phyloP scores from a whole-genome alignment of 2,113 vertebrate genomes.

The Chloroceryle aenea region DNA sequence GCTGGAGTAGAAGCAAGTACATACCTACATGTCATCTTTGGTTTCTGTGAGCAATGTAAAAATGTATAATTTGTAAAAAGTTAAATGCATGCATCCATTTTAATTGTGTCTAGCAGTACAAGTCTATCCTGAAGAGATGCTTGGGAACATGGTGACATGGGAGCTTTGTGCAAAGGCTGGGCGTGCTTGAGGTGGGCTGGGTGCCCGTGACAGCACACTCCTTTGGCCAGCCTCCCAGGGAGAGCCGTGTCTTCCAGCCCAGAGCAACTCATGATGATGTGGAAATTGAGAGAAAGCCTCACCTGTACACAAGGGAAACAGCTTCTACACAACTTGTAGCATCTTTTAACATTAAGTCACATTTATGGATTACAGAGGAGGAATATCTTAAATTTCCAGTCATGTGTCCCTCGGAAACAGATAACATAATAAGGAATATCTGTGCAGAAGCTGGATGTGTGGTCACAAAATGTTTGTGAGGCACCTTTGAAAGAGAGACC shows the following conservation, averaged over 20 bases:
- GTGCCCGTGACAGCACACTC: accelerated
- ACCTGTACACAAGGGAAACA: accelerated
- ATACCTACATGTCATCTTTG: background rate
- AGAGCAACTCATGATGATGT: background rate
- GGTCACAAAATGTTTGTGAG: background rate
- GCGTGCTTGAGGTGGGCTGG: accelerated
- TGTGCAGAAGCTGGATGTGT: background rate
- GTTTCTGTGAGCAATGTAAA: background rate
- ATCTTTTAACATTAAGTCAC: background rate
- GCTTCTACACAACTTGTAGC: background rate
- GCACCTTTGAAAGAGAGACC: background rate
- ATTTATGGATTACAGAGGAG: background rate
- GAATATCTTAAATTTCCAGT: background rate
- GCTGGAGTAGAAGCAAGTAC: background rate
- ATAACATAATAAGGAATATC: accelerated
- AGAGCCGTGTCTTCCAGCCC: background rate
- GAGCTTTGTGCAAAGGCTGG: background rate
- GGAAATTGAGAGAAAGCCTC: background rate
- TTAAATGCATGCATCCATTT: background rate
- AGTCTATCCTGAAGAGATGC: background rate
- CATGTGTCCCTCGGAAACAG: background rate
- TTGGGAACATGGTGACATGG: accelerated
- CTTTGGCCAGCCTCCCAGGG: accelerated
- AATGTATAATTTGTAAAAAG: background rate
- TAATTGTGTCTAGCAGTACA: background rate